A percentile compares a stretch with the other conserved stretches of the same genome.
phyloP scores from a whole-genome alignment of 2,797 vertebrate species.

The Podargus strigoides region DNA sequence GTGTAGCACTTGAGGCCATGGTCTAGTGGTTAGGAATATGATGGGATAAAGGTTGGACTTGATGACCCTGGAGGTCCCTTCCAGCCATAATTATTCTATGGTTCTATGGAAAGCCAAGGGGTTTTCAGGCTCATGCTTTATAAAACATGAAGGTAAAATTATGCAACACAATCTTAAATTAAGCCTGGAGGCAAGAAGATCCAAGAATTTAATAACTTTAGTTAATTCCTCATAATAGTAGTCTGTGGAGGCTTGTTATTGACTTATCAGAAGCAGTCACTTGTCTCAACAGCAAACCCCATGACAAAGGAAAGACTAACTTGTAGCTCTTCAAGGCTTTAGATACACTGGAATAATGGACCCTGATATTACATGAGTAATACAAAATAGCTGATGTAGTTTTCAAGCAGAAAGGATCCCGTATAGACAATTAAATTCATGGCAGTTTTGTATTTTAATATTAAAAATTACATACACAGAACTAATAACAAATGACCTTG shows the following conservation, averaged over 20 bases:
- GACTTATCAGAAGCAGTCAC: background rate
- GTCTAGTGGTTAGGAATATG: too few relatives aligned
- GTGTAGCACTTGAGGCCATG: too few relatives aligned
- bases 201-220: background rate
- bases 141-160: background rate
- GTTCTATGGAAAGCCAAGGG: background rate
- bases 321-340: background rate
- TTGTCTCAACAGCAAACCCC: background rate
- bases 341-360: background rate
- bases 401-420: background rate
- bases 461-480: background rate
- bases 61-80: too few relatives aligned
- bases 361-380: background rate
- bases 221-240: background rate
- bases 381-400: background rate
- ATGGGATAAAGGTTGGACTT: too few relatives aligned
- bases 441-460: background rate
- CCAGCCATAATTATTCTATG: too few relatives aligned
- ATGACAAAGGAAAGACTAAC: background rate
- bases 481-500: background rate
- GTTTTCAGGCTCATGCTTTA: background rate
- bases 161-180: background rate
- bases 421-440: background rate
- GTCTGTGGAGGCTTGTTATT: background rate
- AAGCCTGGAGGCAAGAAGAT: background rate